Evolutionary conservation across 2,888 invertebrate species (phyloP), one percentile per base, ranked within the genome.

Genomic region (Drosophila atroscutellata): DNA sequence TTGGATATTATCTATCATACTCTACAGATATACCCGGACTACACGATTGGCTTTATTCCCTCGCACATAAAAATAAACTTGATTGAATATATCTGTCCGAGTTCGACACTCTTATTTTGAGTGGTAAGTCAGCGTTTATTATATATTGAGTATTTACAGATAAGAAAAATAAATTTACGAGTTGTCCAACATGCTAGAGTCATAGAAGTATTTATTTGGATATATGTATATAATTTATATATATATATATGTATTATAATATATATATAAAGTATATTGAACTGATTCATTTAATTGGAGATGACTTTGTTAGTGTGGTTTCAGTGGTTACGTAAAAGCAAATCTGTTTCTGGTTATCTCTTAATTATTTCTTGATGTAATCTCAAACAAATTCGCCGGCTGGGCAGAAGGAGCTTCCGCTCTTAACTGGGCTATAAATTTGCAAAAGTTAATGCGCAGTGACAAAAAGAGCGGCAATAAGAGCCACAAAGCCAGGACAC

Each of bases 381-480:
- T 50, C 60, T 32, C n/a, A 3, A 54, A 61, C 65, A 75, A 82
- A 59, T 58, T 72, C 56, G 34, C 7, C 26, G 28, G 47, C 28
- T 36, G 24, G 24, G 20, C 20, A 13, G 32, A 9, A 37, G 7
- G 26, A 51, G 62, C 72, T 75, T 57, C 72, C 62, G 76, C 57
- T 61, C 18, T 72, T 73, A 79, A 83, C 81, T 85, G 81, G 78
- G 59, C 86, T 77, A 91, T 91, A 91, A 91, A 91, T 91, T 83
- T 77, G 45, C 77, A 74, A 81, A 81, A 86, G 84, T 81, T 90
- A 91, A 91, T 90, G 85, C 85, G 55, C 78, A 74, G 72, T 80
- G 78, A 79, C 83, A 87, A 69, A 72, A 69, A 68, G 55, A 56
- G 18, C 20, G 49, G 55, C 45, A 24, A 42, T 30, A 61, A 60